Conservation (phyloP, 2,888 invertebrate genomes). For the Chrysopilus asiliformis region DNA sequence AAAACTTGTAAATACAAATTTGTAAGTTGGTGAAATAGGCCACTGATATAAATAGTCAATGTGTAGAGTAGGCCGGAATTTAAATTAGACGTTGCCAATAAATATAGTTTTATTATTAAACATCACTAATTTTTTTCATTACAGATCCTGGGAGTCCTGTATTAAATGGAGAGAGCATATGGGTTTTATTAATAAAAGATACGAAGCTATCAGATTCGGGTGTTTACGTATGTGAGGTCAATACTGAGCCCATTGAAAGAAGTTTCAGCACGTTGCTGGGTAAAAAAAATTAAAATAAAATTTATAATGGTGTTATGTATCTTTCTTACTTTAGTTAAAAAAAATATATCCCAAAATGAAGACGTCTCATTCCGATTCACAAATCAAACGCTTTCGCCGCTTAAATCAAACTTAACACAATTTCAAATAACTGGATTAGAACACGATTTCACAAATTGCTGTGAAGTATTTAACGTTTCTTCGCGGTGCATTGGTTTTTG, state of each 20-base stretch:
- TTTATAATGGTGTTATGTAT: not conserved
- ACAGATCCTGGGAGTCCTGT: conserved; percentile 28
- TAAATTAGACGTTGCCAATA: too few species aligned
- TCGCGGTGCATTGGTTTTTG: conserved; percentile 65
- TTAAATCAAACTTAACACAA: too few species aligned
- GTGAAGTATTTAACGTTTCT: conserved; percentile 55
- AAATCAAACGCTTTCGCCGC: not conserved
- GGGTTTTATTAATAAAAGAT: conserved; percentile 66
- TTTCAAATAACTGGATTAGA: too few species aligned
- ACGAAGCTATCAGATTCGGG: conserved; percentile 59
- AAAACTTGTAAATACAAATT: too few species aligned
- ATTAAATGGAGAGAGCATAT: conserved; percentile 61
- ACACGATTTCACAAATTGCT: conserved; percentile 78
- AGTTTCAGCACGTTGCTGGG: conserved; percentile 56
- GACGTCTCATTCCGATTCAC: not conserved
- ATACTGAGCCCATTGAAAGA: conserved; percentile 61
- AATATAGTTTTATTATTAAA: too few species aligned
- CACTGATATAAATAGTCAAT: too few species aligned
- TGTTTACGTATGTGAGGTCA: conserved; percentile 70
- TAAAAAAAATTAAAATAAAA: not conserved
- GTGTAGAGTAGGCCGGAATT: too few species aligned
- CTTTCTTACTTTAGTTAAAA: too few species aligned
- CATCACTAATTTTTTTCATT: conserved; percentile 5
- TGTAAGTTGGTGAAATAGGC: too few species aligned
- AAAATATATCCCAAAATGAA: too few species aligned